Conservation (phyloP, 2,113 vertebrate species). For the Columba janthina region DNA sequence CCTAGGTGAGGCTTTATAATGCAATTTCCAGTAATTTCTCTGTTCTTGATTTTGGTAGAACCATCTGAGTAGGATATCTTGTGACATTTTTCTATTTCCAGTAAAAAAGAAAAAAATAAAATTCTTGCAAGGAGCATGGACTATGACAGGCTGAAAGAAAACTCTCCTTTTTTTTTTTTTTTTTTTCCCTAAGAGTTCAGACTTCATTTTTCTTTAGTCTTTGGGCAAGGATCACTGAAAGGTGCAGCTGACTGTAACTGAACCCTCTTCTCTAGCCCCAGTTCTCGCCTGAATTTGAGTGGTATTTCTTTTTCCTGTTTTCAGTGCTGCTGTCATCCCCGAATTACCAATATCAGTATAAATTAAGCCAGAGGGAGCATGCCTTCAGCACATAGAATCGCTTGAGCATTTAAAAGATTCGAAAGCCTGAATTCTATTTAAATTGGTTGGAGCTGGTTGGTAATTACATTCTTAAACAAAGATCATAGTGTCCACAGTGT, state of each 20-base stretch:
- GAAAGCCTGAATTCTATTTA: not conserved
- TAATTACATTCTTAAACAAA: not conserved
- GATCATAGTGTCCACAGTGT: not conserved
- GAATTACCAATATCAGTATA: not conserved
- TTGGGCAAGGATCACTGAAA: not conserved
- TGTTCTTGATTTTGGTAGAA: not conserved
- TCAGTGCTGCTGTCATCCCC: not conserved
- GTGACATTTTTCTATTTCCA: not conserved
- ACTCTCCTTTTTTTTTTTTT: not conserved
- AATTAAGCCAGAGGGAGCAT: not conserved
- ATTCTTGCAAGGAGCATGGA: not conserved
- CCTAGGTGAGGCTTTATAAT: not conserved
- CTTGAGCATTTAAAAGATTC: conserved; percentile 1
- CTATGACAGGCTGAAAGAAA: not conserved
- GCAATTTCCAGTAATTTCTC: not conserved
- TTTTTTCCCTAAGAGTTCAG: not conserved
- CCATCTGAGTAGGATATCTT: not conserved
- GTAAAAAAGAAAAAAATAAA: not conserved
- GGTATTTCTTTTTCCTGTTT: not conserved
- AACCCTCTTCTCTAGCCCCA: not conserved
- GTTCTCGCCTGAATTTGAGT: not conserved
- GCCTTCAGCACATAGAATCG: not conserved
- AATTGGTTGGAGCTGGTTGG: not conserved
- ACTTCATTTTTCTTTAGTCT: not conserved
- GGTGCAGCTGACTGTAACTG: not conserved